These are phyloP conservation scores for Sweltsa coloradensis DNA, from an alignment of 1,140 invertebrate species.

Conservation along the genomic window DNA sequence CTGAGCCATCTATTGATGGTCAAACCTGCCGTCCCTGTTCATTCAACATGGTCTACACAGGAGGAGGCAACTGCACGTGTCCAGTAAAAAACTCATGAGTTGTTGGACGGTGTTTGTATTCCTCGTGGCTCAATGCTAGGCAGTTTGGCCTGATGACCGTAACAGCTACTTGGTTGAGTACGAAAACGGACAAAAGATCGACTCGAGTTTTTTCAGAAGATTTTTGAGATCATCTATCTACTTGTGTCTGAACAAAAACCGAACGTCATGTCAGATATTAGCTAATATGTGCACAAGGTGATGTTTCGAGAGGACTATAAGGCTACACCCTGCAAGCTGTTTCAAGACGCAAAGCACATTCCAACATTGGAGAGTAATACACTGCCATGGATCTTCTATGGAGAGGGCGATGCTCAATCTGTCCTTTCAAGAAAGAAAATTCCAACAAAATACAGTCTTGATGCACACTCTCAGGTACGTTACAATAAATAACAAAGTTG, in stretches of 20 bases:
- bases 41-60: slow-evolving; percentile 9
- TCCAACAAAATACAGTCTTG: slow-evolving; percentile 36
- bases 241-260: slow-evolving; percentile 38
- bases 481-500: no score
- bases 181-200: slow-evolving; percentile 23
- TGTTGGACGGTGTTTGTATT: slow-evolving; percentile 31
- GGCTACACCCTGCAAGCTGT: slow-evolving; percentile 32
- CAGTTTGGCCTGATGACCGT: slow-evolving; percentile 25
- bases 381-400: slow-evolving; percentile 43
- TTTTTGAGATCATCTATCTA: slow-evolving; percentile 33
- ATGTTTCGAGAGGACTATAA: slow-evolving; percentile 35
- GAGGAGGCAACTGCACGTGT: slow-evolving; percentile 20
- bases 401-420: slow-evolving; percentile 30
- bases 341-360: slow-evolving; percentile 31
- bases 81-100: slow-evolving; percentile 19
- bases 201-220: slow-evolving; percentile 36
- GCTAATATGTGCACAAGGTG: slow-evolving; percentile 52
- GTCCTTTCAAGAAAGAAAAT: slow-evolving; percentile 37
- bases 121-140: slow-evolving; percentile 21
- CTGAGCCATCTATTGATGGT: slow-evolving; percentile 27
- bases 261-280: slow-evolving; percentile 48
- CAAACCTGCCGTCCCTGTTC: slow-evolving; percentile 32
- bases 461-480: slow-evolving; percentile 28
- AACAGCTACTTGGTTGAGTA: slow-evolving; percentile 30
- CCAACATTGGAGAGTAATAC: slow-evolving; percentile 24